A percentile compares a stretch with the other conserved stretches of the same genome.
Evolutionary conservation across 2,888 invertebrate genomes (phyloP).

Genomic region (Xylocampa areola): DNA sequence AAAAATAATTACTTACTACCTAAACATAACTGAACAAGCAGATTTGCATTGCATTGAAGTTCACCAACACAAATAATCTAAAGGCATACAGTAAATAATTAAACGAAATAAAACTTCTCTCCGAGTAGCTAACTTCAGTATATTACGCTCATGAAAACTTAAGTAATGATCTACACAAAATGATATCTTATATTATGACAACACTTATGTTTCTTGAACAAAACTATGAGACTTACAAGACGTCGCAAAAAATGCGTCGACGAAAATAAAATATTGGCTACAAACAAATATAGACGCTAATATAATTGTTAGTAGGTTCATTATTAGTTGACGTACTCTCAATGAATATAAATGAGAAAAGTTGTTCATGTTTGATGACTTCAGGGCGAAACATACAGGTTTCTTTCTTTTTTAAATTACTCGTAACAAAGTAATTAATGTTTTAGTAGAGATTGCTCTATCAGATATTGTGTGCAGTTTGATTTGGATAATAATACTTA

Average conservation of each 20-base stretch:
- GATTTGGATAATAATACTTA: conserved; percentile 8
- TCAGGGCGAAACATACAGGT: conserved; percentile 43
- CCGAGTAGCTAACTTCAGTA: not conserved
- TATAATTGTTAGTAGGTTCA: conserved; percentile 11
- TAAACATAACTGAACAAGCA: too few relatives aligned
- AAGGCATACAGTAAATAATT: too few relatives aligned
- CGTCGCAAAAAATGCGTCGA: conserved; percentile 25
- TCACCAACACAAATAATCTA: too few relatives aligned
- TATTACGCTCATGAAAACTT: conserved; percentile 3
- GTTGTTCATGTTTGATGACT: conserved; percentile 58
- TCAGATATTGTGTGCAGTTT: conserved; percentile 10
- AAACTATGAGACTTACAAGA: conserved; percentile 20
- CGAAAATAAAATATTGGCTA: conserved; percentile 4
- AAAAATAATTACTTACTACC: too few relatives aligned
- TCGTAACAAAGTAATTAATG: conserved; percentile 36
- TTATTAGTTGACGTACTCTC: conserved; percentile 34
- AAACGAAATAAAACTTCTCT: conserved; percentile 6
- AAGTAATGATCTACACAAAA: conserved; percentile 6
- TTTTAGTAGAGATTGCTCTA: conserved; percentile 16
- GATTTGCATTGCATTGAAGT: too few relatives aligned
- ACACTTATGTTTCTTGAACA: conserved; percentile 14
- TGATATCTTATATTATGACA: conserved; percentile 18
- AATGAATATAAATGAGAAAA: conserved; percentile 62
- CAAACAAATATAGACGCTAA: conserved; percentile 25
- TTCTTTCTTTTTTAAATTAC: conserved; percentile 53